Evolutionary conservation across 2,113 vertebrate species (phyloP).

Genomic region (Oryzias celebensis): DNA sequence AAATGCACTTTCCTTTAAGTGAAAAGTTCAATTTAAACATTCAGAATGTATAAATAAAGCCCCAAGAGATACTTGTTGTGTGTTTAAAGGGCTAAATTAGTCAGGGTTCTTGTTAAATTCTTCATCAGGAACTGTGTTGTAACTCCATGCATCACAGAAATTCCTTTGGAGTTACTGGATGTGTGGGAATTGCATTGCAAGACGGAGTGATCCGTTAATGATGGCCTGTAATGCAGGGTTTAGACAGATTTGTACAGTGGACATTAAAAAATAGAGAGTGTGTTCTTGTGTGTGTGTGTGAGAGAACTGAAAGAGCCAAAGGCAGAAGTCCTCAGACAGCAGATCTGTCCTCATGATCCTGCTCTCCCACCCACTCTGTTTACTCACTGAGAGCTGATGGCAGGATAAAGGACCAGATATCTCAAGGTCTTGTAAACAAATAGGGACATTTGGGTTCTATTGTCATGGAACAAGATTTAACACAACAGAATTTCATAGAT

Average conservation of each 20-base stretch:
- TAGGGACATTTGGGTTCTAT: conserved; percentile 15
- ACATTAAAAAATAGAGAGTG: conserved; percentile 26
- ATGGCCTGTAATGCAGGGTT: conserved; percentile 36
- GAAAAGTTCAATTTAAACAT: too few species aligned
- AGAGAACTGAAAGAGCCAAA: conserved; percentile 10
- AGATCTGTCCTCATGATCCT: conserved; percentile 13
- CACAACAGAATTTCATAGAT: conserved; percentile 2
- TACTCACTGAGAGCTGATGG: conserved; percentile 45
- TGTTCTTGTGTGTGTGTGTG: neutral
- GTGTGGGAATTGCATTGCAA: conserved; percentile 38
- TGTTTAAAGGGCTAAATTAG: too few species aligned
- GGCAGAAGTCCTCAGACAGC: conserved; percentile 34
- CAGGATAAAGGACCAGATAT: conserved; percentile 33
- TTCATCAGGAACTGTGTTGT: neutral
- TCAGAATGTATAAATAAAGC: too few species aligned
- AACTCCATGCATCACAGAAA: conserved; percentile 10
- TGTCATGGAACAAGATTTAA: conserved; percentile 34
- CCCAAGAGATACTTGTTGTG: too few species aligned
- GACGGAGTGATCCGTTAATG: conserved; percentile 49
- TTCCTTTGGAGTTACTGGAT: conserved; percentile 39
- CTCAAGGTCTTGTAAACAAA: conserved; percentile 51
- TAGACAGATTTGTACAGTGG: conserved; percentile 58
- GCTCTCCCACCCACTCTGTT: conserved; percentile 44
- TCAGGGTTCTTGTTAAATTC: too few species aligned
- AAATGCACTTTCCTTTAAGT: too few species aligned